Evolutionary conservation across 2,797 vertebrate species (phyloP), one percentile per base, ranked within the genome.

Genomic region (Selene dorsalis): DNA sequence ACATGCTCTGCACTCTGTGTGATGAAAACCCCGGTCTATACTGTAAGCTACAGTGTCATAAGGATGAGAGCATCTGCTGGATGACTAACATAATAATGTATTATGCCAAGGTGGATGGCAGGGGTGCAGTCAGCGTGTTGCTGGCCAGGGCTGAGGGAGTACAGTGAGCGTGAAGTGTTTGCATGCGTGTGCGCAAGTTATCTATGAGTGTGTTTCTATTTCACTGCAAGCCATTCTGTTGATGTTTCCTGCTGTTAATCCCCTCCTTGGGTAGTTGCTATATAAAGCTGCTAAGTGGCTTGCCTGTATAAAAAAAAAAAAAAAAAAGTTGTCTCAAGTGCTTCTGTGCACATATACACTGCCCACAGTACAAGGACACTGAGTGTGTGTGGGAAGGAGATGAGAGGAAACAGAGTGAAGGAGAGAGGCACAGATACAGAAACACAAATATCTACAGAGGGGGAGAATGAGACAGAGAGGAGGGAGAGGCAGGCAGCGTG

Each of bases 261-360:
- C 91, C 90, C 88, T 94, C 87, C 88, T 92, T 90, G 89, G 90
- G 88, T 85, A 88, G 87, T 84, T 87, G 80, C 93, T 93, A 93
- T 92, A 93, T 93, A 93, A 94, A 93, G 91, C 89, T 87, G 85
- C 82, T 94, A 94, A 94, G 92, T 94, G 92, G 91, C 91, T 92
- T 91, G 84, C 66, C 57, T 66, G 82, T 86, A 86, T 70, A 38
- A 75, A 68, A 78, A 75, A 76, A 45, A 45, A 41, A 62, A 73
- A 67, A 75, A 85, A 88, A 88, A 92, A 92, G 89, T 93, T 91
- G 89, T 93, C 90, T 91, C 82, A 73, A 93, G 91, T 88, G 88
- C 89, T 83, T 85, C 69, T 90, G 73, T 89, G 81, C 87, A 84
- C 84, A 90, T 84, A 82, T 73, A 87, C 68, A 69, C 84, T 85